Percentiles rank a stretch among this genome's conserved stretches.
These are phyloP conservation scores for Pipistrellus pygmaeus DNA, from an alignment of 2,797 vertebrate species.

Conservation along the genomic window DNA sequence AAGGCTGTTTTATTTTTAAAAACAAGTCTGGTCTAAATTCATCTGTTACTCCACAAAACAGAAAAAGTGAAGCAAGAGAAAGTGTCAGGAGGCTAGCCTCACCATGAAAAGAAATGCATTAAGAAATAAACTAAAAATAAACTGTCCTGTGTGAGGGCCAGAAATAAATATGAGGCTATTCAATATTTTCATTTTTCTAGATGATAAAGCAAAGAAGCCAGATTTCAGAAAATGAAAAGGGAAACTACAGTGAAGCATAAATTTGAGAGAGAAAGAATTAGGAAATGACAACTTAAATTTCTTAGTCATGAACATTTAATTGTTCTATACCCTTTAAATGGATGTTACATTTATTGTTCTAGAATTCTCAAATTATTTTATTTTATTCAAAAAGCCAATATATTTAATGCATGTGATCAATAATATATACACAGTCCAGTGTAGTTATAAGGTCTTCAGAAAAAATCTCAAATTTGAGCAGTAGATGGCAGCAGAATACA, in stretches of 20 bases:
- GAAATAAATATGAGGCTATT: background rate
- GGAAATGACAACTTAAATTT: background rate
- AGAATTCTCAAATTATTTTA: slow-evolving; percentile 6
- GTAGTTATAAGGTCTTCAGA: background rate
- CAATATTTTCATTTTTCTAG: background rate
- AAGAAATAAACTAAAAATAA: background rate
- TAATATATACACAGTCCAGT: background rate
- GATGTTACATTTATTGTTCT: background rate
- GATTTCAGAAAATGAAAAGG: background rate
- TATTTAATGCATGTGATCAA: background rate
- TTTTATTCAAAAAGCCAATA: background rate
- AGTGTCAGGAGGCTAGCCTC: background rate
- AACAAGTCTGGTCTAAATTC: slow-evolving; percentile 9
- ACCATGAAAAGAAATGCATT: background rate
- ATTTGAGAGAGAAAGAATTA: background rate
- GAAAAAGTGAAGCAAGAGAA: background rate
- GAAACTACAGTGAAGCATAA: background rate
- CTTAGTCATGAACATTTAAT: background rate
- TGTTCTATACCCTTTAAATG: background rate
- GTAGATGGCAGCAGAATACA: slow-evolving; percentile 2
- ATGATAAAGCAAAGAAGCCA: background rate
- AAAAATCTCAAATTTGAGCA: background rate
- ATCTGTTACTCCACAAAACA: background rate
- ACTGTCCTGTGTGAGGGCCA: background rate
- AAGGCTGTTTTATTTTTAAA: background rate